Conservation (phyloP, 2,113 vertebrate genomes). For the Nestor notabilis region DNA sequence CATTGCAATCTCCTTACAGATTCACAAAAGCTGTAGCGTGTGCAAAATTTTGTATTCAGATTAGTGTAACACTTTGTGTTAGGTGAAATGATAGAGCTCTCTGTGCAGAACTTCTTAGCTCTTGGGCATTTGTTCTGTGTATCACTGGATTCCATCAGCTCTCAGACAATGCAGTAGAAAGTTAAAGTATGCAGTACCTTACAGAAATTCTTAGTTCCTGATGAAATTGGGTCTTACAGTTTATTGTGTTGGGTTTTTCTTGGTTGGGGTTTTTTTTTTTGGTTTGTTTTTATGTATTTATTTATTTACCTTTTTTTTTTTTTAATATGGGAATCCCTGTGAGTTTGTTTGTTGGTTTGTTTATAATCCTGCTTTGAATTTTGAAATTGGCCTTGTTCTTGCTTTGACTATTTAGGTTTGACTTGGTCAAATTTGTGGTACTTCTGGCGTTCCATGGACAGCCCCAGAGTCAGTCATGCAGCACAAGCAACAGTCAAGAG, state of each 20-base stretch:
- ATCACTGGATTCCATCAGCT: neutral
- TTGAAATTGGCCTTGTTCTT: neutral
- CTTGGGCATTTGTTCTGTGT: neutral
- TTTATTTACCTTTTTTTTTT: too few relatives aligned
- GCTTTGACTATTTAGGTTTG: neutral
- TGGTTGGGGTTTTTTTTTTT: neutral
- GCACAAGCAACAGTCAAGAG: neutral
- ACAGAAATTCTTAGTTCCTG: neutral
- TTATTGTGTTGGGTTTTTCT: neutral
- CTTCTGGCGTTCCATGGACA: neutral
- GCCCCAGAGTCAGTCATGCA: neutral
- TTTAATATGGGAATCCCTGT: accelerated
- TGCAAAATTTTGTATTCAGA: neutral
- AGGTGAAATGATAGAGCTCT: neutral
- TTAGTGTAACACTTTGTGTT: neutral
- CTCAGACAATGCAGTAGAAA: neutral
- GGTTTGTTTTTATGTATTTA: neutral
- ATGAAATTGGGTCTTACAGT: neutral
- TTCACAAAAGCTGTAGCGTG: neutral
- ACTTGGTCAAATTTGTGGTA: neutral
- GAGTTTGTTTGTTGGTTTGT: accelerated
- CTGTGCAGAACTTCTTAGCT: neutral
- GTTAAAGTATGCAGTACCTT: neutral
- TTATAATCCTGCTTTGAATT: neutral
- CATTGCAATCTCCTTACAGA: neutral